Evolutionary conservation across 1,140 invertebrate species (phyloP).

Genomic region (Drosophila oshimai): DNA sequence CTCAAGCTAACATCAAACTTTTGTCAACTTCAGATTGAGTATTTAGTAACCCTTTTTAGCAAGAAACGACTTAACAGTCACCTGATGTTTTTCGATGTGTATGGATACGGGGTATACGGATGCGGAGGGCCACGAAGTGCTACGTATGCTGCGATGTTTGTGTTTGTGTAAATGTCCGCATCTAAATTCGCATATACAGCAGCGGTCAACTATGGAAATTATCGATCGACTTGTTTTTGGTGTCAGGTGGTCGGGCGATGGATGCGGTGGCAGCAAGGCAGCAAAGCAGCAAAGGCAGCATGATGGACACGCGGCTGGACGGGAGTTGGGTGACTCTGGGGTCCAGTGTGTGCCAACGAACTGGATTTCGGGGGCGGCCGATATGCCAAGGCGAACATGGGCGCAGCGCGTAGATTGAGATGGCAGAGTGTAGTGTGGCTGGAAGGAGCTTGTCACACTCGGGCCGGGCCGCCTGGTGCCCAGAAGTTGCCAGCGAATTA

Average conservation of each 20-base stretch:
- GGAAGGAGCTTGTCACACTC: slow-evolving; percentile 47
- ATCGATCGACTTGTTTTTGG: slow-evolving; percentile 82
- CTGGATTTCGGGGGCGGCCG: slow-evolving; percentile 63
- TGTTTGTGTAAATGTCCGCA: slow-evolving; percentile 79
- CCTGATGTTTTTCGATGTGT: slow-evolving; percentile 5
- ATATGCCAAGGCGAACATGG: slow-evolving; percentile 70
- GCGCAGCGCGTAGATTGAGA: slow-evolving; percentile 33
- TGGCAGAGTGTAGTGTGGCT: slow-evolving; percentile 16
- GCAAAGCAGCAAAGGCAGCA: slow-evolving; percentile 46
- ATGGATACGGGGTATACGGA: slow-evolving; percentile 8
- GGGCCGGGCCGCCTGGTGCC: slow-evolving; percentile 20
- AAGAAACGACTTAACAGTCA: not conserved
- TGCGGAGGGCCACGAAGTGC: slow-evolving; percentile 27
- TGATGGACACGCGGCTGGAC: slow-evolving; percentile 72
- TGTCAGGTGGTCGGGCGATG: slow-evolving; percentile 81
- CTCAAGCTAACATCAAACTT: too few relatives aligned
- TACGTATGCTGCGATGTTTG: slow-evolving; percentile 52
- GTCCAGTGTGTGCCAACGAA: slow-evolving; percentile 45
- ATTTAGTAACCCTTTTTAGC: not conserved
- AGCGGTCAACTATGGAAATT: slow-evolving; percentile 82
- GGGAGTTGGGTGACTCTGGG: slow-evolving; percentile 32
- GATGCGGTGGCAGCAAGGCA: slow-evolving; percentile 60
- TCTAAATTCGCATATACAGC: slow-evolving; percentile 82
- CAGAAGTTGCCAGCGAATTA: slow-evolving; percentile 76
- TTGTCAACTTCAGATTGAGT: too few relatives aligned